Conservation (phyloP, 2,888 invertebrate genomes). For the Noctua fimbriata region DNA sequence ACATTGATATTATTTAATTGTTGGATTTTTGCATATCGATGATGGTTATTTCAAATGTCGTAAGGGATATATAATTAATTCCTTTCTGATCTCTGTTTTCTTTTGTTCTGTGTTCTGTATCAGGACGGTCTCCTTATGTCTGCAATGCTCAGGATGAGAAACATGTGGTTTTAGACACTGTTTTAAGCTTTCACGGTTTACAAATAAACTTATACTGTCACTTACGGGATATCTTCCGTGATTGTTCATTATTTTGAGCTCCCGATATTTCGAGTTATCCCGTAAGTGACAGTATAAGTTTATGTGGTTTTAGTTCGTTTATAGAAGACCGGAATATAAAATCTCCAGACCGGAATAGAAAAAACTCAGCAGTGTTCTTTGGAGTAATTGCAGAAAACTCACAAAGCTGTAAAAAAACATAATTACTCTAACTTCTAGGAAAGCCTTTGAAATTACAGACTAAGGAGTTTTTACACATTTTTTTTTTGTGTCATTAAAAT, state of each 20-base stretch:
- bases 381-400: neutral
- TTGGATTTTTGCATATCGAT: neutral
- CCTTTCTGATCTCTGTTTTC: neutral
- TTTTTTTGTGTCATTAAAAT: slow-evolving; percentile 21
- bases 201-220: too few relatives aligned
- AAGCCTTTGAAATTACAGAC: neutral
- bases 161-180: neutral
- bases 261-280: too few relatives aligned
- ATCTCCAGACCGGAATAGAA: neutral
- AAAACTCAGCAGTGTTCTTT: neutral
- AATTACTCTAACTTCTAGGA: neutral
- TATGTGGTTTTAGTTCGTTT: too few relatives aligned
- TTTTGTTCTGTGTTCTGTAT: neutral
- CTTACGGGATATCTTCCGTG: too few relatives aligned
- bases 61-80: neutral
- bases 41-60: neutral
- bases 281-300: too few relatives aligned
- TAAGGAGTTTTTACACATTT: neutral
- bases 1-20: slow-evolving; percentile 34
- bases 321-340: neutral
- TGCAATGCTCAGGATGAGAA: neutral
- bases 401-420: neutral
- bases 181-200: too few relatives aligned
- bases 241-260: too few relatives aligned
- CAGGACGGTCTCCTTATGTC: neutral